phyloP scores from a whole-genome alignment of 1,140 invertebrate species.

The Meloidogyne floridensis region DNA sequence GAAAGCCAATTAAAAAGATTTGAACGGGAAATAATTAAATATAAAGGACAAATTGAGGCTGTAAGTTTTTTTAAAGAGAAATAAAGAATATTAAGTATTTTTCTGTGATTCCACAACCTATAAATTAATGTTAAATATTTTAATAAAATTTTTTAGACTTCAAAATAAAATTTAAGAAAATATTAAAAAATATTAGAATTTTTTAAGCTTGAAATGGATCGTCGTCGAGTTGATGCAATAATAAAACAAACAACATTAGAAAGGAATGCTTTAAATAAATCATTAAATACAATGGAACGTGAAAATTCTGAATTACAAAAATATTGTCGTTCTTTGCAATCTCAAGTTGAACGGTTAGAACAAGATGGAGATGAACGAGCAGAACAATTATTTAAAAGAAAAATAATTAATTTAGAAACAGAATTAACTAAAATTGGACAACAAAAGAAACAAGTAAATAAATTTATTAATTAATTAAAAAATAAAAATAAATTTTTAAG shows the following conservation, averaged over 20 bases:
- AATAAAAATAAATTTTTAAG: conserved; percentile 6
- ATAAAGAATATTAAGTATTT: background rate
- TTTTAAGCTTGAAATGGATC: conserved; percentile 37
- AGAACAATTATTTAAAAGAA: background rate
- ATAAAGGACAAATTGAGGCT: conserved; percentile 30
- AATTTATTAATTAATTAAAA: background rate
- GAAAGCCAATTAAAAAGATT: conserved; percentile 14
- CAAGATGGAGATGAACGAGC: background rate
- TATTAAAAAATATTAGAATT: no score
- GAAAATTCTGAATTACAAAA: conserved; percentile 34
- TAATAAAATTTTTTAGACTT: no score
- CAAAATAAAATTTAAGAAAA: no score
- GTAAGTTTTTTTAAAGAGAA: background rate
- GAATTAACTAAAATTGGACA: background rate
- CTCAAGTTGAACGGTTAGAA: conserved; percentile 4
- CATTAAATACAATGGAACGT: conserved; percentile 30
- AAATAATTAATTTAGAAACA: conserved; percentile 18
- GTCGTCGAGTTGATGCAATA: conserved; percentile 27
- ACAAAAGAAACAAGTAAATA: conserved; percentile 4
- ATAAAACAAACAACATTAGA: conserved; percentile 36
- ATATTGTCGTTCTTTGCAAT: conserved; percentile 22
- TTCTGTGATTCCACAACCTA: no score
- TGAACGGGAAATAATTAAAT: conserved; percentile 12
- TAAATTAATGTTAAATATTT: no score
- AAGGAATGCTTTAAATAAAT: conserved; percentile 31